A percentile compares a stretch with the other conserved stretches of the same genome.
phyloP scores from a whole-genome alignment of 2,888 invertebrate species.

The Eupithecia exiguata region DNA sequence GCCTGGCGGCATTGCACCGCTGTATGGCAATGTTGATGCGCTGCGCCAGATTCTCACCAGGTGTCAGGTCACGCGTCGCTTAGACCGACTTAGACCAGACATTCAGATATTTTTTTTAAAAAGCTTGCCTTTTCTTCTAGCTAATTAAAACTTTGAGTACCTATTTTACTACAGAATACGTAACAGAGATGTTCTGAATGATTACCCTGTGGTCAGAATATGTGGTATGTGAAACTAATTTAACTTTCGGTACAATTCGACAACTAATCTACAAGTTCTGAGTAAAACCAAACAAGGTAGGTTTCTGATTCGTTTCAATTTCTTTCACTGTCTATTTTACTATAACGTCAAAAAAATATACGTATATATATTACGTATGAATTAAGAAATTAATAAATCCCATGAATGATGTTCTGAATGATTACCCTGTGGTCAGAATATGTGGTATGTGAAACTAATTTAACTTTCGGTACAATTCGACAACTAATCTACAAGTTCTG shows the following conservation, averaged over 20 bases:
- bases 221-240: constrained; percentile 26
- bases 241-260: constrained; percentile 20
- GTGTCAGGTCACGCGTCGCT: no score
- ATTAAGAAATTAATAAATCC: no score
- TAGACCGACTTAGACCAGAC: no score
- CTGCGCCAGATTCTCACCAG: no score
- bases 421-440: neutral
- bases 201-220: neutral
- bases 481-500: constrained; percentile 20
- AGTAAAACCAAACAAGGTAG: neutral
- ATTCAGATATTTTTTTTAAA: neutral
- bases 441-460: constrained; percentile 25
- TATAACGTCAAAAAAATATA: neutral
- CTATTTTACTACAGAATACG: neutral
- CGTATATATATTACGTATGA: no score
- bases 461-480: constrained; percentile 20
- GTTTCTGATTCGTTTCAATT: neutral
- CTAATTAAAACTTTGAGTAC: neutral
- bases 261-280: constrained; percentile 20
- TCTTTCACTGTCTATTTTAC: neutral
- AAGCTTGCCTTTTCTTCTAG: neutral
- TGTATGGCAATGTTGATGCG: no score
- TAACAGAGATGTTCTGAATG: neutral
- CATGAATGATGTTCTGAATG: no score
- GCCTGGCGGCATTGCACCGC: no score